Base-by-base conservation (phyloP, 2,888 invertebrate genomes). In the Liposcelis brunnea region DNA sequence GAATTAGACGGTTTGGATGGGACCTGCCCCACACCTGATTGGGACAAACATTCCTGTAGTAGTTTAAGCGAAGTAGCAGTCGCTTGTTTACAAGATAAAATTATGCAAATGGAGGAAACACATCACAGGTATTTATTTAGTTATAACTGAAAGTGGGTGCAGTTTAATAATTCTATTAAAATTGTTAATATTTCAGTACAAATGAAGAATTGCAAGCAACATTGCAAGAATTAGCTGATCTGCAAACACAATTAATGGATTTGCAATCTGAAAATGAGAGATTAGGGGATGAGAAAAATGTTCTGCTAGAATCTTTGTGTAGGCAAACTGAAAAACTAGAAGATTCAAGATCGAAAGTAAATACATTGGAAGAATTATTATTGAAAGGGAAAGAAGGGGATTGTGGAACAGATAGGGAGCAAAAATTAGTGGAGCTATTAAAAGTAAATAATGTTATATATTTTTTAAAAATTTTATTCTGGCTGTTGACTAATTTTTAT, bases 201-300 rank as follows among this genome's bases (percentile, higher is more conserved):
- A 86, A 84, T 59, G 89, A 90, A 63, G 90, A 90, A 62, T 68
- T 90, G 4, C 91, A 93, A 65, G 93, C 93, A 1, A 94, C 93
- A 0, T 68, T 94, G 40, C 91, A 91, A 55, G 93, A 94, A 65
- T 66, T 91, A 50, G 81, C 87, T 8, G 91, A 93, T 62, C 67
- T 93, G 33, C 90, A 93, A 64, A 67, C 70, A 51, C 65, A 66
- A 50, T 62, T 70, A 37, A 61, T 63, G 46, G 66, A 69, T 44
- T 58, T 69, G 16, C 65, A 66, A 21, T 54, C 62, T 14, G 68
- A 68, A 50, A 68, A 67, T 53, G 65, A 67, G 50, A 73, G 84
- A 47, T 69, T 93, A 31, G 74, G 78, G 5, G 89, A 90, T 53
- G 93, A 94, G 65, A 90, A 91, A 60, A 78, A 80, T 53, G 80